These are phyloP conservation scores for Exocentrus adspersus DNA, from an alignment of 2,888 invertebrate species.

Conservation along the genomic window DNA sequence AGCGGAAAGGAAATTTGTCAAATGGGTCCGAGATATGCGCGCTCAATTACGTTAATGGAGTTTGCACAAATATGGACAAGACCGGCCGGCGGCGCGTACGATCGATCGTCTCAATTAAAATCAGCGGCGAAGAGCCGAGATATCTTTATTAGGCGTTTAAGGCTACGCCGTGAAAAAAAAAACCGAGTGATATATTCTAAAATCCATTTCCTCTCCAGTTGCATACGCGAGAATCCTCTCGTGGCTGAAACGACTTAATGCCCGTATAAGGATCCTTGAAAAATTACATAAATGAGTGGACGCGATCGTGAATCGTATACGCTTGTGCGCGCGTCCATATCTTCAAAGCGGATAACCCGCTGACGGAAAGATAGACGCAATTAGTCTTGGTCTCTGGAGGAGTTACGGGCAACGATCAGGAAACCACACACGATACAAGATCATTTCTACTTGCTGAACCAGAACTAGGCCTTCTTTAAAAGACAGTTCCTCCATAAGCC, in stretches of 20 bases:
- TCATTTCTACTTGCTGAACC: too few species aligned
- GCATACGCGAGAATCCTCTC: background rate
- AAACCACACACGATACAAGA: background rate
- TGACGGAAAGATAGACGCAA: constrained; percentile 39
- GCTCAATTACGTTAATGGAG: constrained; percentile 20
- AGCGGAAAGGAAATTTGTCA: constrained; percentile 29
- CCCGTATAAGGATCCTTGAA: constrained; percentile 36
- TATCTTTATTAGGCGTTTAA: constrained; percentile 20
- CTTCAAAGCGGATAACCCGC: constrained; percentile 34
- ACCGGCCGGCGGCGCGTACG: constrained; percentile 14
- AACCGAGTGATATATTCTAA: too few species aligned
- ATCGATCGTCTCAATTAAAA: constrained; percentile 16
- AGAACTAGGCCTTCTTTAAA: too few species aligned
- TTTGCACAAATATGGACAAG: constrained; percentile 24
- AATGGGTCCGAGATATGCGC: constrained; percentile 22
- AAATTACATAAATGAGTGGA: constrained; percentile 38
- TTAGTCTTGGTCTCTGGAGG: constrained; percentile 38
- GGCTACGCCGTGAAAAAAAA: too few species aligned
- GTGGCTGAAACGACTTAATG: background rate
- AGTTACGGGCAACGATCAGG: constrained; percentile 7
- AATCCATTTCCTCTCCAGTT: too few species aligned
- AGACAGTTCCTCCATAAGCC: too few species aligned
- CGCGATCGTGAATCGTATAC: constrained; percentile 27
- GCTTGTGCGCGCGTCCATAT: constrained; percentile 35
- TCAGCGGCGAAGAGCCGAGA: constrained; percentile 13